These are phyloP conservation scores for Larimichthys polyactis DNA, from an alignment of 2,113 vertebrate species.

Conservation along the genomic window DNA sequence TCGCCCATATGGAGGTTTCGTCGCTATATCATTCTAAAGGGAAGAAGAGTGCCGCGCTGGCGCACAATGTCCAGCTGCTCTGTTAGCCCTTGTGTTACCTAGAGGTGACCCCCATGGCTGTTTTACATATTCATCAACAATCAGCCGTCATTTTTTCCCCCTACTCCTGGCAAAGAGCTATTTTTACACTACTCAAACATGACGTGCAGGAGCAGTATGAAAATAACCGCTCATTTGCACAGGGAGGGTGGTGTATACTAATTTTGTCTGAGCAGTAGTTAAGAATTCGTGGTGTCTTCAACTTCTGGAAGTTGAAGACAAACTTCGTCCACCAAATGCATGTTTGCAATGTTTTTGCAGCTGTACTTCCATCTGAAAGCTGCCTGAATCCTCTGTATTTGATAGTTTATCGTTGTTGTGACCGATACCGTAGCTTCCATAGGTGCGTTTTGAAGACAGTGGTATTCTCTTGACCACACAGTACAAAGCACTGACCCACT, in stretches of 20 bases:
- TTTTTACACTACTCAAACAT: slow-evolving; percentile 65
- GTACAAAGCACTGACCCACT: slow-evolving; percentile 39
- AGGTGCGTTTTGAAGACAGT: slow-evolving; percentile 19
- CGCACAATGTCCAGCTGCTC: slow-evolving; percentile 79
- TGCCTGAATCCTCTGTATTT: neutral
- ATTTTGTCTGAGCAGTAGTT: slow-evolving; percentile 28
- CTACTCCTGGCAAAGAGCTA: slow-evolving; percentile 62
- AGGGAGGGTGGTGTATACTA: slow-evolving; percentile 8
- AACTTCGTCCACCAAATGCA: neutral
- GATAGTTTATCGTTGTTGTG: neutral
- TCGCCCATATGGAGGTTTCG: slow-evolving; percentile 72
- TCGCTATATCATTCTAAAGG: slow-evolving; percentile 64
- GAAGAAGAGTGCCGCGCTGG: slow-evolving; percentile 44
- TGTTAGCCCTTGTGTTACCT: slow-evolving; percentile 68
- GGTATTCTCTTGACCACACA: neutral
- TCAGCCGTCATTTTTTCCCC: slow-evolving; percentile 38
- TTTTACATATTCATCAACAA: slow-evolving; percentile 79
- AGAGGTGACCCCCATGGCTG: slow-evolving; percentile 77
- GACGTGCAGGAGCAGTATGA: slow-evolving; percentile 35
- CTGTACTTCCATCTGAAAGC: neutral
- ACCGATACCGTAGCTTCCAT: neutral
- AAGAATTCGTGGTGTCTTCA: slow-evolving; percentile 4
- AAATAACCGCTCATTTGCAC: slow-evolving; percentile 40
- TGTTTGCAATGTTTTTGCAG: neutral
- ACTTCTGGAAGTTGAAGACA: neutral